A percentile compares a stretch with the other conserved stretches of the same genome.
phyloP scores from a whole-genome alignment of 2,888 invertebrate genomes.

The Ectemnius continuus region DNA sequence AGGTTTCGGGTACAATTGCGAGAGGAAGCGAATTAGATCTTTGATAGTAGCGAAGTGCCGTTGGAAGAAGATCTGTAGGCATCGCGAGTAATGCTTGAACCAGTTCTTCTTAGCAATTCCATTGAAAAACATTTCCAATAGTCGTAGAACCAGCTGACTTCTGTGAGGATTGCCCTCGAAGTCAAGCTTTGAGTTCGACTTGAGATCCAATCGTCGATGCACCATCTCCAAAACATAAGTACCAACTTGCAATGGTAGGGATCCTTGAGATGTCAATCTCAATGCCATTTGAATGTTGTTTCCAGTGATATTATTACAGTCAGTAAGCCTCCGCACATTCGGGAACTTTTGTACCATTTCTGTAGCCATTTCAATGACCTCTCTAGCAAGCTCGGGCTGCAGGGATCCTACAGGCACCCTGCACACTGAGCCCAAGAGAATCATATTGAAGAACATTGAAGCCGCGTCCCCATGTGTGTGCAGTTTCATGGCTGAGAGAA shows the following conservation, averaged over 20 bases:
- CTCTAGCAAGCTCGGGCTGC: constrained; percentile 61
- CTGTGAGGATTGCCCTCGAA: constrained; percentile 67
- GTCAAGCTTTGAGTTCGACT: constrained; percentile 63
- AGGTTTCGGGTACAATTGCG: constrained; percentile 70
- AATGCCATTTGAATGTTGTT: constrained; percentile 69
- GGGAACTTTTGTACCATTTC: constrained; percentile 69
- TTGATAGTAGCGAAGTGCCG: constrained; percentile 68
- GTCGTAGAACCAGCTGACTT: constrained; percentile 65
- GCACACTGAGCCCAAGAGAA: constrained; percentile 73
- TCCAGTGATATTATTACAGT: constrained; percentile 71
- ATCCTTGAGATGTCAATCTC: constrained; percentile 63
- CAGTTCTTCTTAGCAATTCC: constrained; percentile 60
- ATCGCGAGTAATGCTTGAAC: constrained; percentile 70
- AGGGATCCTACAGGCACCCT: constrained; percentile 70
- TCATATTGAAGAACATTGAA: constrained; percentile 72
- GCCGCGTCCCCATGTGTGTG: constrained; percentile 68
- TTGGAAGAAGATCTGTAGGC: constrained; percentile 73
- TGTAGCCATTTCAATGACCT: constrained; percentile 71
- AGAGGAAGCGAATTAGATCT: constrained; percentile 69
- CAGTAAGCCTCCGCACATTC: constrained; percentile 58
- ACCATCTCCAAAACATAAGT: constrained; percentile 76
- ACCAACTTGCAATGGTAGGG: constrained; percentile 71
- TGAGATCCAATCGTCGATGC: constrained; percentile 71
- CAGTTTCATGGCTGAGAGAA: constrained; percentile 68
- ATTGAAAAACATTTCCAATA: constrained; percentile 72